Evolutionary conservation across 2,797 vertebrate species (phyloP).

Genomic region (Eulemur coronatus): DNA sequence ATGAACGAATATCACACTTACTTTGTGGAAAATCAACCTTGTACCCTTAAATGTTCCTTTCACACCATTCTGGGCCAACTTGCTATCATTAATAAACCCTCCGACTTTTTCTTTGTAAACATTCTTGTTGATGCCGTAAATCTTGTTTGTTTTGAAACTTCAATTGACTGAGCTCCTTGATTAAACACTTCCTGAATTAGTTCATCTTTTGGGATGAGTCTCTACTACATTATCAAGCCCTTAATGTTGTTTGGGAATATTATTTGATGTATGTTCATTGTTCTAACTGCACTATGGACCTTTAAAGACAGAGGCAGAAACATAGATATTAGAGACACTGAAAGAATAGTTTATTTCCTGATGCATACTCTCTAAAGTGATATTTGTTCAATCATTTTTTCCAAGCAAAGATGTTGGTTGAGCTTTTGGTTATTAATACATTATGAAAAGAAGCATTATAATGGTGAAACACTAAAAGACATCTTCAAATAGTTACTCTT

Average conservation of each 20-base stretch:
- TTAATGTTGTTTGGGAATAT: not conserved
- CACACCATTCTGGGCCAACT: not conserved
- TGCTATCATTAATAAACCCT: not conserved
- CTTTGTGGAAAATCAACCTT: not conserved
- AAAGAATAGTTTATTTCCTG: not conserved
- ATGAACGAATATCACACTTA: not conserved
- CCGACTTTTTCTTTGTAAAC: not conserved
- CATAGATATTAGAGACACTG: not conserved
- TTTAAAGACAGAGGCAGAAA: not conserved
- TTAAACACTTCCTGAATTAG: not conserved
- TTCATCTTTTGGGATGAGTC: not conserved
- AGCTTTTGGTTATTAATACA: not conserved
- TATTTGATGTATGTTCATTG: not conserved
- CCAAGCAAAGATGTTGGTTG: not conserved
- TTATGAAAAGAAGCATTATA: not conserved
- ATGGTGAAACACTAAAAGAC: not conserved
- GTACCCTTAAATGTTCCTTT: not conserved
- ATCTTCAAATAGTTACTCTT: not conserved
- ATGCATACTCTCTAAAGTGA: not conserved
- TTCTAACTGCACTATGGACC: not conserved
- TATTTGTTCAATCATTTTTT: not conserved
- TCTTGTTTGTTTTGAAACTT: not conserved
- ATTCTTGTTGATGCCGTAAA: not conserved
- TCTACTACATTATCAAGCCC: not conserved
- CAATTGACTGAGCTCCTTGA: not conserved